Base-by-base conservation (phyloP, 2,888 invertebrate genomes). In the Eupithecia inturbata region DNA sequence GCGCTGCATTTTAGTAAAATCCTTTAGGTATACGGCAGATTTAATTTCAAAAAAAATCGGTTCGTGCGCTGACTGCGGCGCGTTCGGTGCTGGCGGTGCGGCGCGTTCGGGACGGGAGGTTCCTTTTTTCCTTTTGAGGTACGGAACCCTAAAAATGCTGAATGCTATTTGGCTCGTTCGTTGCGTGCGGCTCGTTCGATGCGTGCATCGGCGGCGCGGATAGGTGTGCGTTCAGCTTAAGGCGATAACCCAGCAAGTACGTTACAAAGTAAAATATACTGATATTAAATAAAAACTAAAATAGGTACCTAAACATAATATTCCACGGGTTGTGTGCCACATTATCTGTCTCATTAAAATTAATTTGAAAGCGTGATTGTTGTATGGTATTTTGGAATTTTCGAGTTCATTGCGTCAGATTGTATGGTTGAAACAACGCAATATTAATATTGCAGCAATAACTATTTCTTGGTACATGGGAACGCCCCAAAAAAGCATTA, bases 281-380 rank as follows among this genome's bases (percentile, higher is more conserved):
- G 53, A 53, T 53, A 53, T 10, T 49, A 22, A 22, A 22, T 53
- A 53, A 53, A 53, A 22, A n/a, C n/a, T 45, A 45, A 45, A n/a
- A n/a, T n/a, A n/a, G 45, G n/a, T 19, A n/a, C 45, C 45, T n/a
- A 45, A 45, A 45, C 45, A 10, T 49, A 10, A 53, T 10, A 53
- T 22, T 53, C 45, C 64, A 31, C 53, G 28, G 36, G 45, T 53
- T 66, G 53, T 28, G 53, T 66, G 66, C 66, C 36, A 9, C 6
- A 64, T 36, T 68, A 72, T 72, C 68, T 49, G 28, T 12, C 36
- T 63, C 45, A 63, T 68, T 63, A 72, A 63, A 68, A 36, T 53
- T 28, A 49, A 49, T 72, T 71, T 22, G 26, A 60, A 67, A 41
- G 5, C 53, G n/a, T 45, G 41, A 31, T 69, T 36, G 49, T 57